Conservation (phyloP, 2,797 vertebrate genomes). For the Syncerus caffer region DNA sequence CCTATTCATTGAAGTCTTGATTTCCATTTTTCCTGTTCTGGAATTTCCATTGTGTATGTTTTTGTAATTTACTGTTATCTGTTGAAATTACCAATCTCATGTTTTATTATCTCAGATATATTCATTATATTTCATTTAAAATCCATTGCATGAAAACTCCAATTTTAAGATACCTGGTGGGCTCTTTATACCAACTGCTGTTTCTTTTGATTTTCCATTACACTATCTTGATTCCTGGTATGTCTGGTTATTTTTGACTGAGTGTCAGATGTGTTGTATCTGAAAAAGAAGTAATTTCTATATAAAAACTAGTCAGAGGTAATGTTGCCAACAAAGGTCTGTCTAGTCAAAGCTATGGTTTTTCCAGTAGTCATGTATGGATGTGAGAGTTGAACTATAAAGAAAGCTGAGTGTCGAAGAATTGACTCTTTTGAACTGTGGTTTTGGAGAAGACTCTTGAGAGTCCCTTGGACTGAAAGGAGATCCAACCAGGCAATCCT, state of each 20-base stretch:
- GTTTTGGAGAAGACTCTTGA: neutral
- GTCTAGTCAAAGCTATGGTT: neutral
- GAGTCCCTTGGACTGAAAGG: neutral
- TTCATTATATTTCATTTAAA: neutral
- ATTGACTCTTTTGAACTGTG: neutral
- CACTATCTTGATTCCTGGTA: neutral
- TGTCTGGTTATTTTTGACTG: neutral
- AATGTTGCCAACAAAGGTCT: neutral
- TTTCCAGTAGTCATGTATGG: neutral
- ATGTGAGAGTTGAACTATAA: neutral
- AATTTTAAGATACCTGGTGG: neutral
- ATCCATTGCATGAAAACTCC: neutral
- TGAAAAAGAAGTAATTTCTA: neutral
- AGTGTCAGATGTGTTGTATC: neutral
- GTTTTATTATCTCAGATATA: neutral
- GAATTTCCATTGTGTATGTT: neutral
- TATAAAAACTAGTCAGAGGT: neutral
- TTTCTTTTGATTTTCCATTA: neutral
- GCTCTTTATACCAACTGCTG: neutral
- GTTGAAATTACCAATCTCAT: neutral
- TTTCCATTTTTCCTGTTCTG: neutral
- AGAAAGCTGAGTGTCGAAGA: neutral
- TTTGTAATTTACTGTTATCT: neutral
- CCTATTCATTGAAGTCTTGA: neutral
- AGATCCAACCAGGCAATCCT: neutral